A percentile compares a stretch with the other conserved stretches of the same genome.
Conservation (phyloP, 2,888 invertebrate species). For the Cantharis rufa region DNA sequence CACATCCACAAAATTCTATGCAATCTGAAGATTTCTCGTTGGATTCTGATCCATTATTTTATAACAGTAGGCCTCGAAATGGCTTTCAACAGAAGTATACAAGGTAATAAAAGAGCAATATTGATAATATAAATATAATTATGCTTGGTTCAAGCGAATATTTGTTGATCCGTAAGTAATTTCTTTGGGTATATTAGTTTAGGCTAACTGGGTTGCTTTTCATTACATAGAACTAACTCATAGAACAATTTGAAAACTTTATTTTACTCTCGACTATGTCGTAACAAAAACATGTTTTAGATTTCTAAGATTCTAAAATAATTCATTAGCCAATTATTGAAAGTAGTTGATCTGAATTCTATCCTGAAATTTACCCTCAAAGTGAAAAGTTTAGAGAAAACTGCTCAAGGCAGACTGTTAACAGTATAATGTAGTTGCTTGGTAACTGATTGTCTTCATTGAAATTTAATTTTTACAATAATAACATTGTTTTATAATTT, state of each 20-base stretch:
- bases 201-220: neutral
- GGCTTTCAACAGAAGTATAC: slow-evolving; percentile 59
- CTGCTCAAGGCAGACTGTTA: neutral
- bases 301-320: too few relatives aligned
- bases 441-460: neutral
- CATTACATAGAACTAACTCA: neutral
- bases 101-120: slow-evolving; percentile 54
- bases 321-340: too few relatives aligned
- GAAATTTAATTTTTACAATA: too few relatives aligned
- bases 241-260: neutral
- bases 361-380: too few relatives aligned
- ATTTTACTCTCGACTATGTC: neutral
- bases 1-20: slow-evolving; percentile 55
- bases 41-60: slow-evolving; percentile 77
- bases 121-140: neutral
- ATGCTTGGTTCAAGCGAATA: neutral
- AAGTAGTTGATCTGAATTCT: too few relatives aligned
- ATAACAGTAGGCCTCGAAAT: slow-evolving; percentile 83
- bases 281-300: too few relatives aligned
- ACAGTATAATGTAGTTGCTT: neutral
- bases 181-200: neutral
- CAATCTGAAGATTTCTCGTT: slow-evolving; percentile 53
- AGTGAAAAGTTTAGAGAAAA: too few relatives aligned
- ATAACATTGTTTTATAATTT: too few relatives aligned
- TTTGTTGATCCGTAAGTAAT: neutral